A percentile compares a stretch with the other conserved stretches of the same genome.
Evolutionary conservation across 2,888 invertebrate species (phyloP).

Genomic region (Hedya salicella): DNA sequence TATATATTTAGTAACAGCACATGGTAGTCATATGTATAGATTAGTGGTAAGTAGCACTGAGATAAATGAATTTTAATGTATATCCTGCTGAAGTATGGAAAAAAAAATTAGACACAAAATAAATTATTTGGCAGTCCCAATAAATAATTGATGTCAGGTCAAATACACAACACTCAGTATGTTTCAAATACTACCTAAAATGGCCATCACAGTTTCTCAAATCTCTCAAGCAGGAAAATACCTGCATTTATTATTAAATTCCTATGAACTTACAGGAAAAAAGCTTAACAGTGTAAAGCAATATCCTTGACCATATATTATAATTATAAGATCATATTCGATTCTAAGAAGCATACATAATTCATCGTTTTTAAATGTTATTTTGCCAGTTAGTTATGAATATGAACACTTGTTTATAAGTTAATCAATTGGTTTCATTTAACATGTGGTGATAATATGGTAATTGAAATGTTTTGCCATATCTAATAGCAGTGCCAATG

Average conservation of each 20-base stretch:
- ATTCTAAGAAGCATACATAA: neutral
- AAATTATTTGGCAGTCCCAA: no score
- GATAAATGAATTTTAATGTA: no score
- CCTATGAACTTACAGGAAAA: conserved; percentile 21
- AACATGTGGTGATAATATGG: neutral
- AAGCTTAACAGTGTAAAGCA: neutral
- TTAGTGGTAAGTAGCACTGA: no score
- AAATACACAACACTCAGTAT: no score
- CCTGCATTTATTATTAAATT: neutral
- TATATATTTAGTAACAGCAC: no score
- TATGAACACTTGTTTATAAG: neutral
- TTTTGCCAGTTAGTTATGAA: neutral
- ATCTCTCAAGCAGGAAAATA: conserved; percentile 24
- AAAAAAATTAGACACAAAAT: no score
- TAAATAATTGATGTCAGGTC: no score
- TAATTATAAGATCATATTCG: neutral
- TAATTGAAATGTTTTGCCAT: conserved; percentile 5
- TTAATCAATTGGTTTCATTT: no score
- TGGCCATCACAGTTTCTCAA: conserved; percentile 12
- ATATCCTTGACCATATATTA: neutral
- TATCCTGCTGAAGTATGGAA: no score
- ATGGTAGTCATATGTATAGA: no score
- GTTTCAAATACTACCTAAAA: neutral
- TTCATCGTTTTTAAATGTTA: neutral
- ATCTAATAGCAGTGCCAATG: conserved; percentile 29